These are phyloP conservation scores for Dysidea cf. avara DNA, from an alignment of 37 sponge, comb jelly and placozoan species.

Conservation along the genomic window DNA sequence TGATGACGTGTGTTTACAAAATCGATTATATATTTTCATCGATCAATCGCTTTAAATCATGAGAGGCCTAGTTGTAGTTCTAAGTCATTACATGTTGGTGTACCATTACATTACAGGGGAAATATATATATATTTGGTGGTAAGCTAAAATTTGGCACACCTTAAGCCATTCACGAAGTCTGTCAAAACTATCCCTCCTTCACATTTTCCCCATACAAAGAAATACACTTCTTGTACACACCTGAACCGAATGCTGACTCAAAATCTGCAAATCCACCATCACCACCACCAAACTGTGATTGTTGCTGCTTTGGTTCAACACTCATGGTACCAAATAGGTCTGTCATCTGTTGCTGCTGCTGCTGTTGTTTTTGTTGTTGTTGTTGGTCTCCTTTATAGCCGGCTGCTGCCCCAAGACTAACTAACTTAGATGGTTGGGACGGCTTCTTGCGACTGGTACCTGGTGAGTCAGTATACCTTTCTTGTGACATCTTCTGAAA, in stretches of 20 bases:
- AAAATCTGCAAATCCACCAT: slow-evolving; percentile 55
- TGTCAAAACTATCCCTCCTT: no score
- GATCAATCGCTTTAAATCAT: no score
- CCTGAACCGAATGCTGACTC: slow-evolving; percentile 25
- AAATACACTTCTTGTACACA: background rate
- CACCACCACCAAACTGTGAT: background rate
- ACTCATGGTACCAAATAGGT: slow-evolving; percentile 34
- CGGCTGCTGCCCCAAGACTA: slow-evolving; percentile 77
- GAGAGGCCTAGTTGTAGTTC: no score
- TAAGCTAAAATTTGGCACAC: no score
- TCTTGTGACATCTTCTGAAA: no score
- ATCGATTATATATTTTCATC: no score
- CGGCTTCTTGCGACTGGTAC: slow-evolving; percentile 34
- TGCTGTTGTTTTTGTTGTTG: background rate
- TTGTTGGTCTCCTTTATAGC: background rate
- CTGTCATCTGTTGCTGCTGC: background rate
- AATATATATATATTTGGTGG: no score
- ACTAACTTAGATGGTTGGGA: slow-evolving; percentile 73
- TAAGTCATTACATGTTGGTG: no score
- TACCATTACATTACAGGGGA: no score
- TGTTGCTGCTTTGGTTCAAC: slow-evolving; percentile 9
- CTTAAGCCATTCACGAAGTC: no score
- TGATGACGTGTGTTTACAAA: no score
- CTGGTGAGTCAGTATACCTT: background rate
- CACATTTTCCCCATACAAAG: no score